phyloP scores from a whole-genome alignment of 2,888 invertebrate species.

The Acronicta alni region DNA sequence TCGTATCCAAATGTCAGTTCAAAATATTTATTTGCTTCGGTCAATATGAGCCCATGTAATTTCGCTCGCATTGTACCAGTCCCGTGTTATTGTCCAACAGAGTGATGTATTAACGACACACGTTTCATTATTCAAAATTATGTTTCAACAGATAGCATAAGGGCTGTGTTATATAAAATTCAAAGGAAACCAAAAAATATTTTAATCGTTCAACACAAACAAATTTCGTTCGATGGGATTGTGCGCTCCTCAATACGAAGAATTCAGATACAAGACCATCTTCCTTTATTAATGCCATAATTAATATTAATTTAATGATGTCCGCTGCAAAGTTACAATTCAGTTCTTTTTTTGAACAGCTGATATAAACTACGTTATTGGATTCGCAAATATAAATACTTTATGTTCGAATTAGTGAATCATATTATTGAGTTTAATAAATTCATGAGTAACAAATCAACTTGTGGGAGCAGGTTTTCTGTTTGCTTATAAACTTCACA shows the following conservation, averaged over 20 bases:
- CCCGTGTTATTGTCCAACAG: slow-evolving; percentile 74
- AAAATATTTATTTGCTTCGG: slow-evolving; percentile 83
- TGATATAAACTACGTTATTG: slow-evolving; percentile 43
- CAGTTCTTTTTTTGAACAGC: slow-evolving; percentile 35
- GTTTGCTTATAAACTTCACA: slow-evolving; percentile 39
- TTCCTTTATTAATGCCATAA: slow-evolving; percentile 48
- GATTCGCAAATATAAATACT: slow-evolving; percentile 36
- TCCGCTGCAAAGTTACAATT: slow-evolving; percentile 41
- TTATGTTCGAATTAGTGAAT: slow-evolving; percentile 45
- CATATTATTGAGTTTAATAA: slow-evolving; percentile 51
- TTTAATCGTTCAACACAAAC: slow-evolving; percentile 44
- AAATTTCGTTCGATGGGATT: slow-evolving; percentile 38
- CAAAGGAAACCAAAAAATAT: slow-evolving; percentile 39
- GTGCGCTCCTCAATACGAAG: slow-evolving; percentile 38
- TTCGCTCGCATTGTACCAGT: slow-evolving; percentile 75
- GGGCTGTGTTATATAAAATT: slow-evolving; percentile 53
- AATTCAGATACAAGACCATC: slow-evolving; percentile 43
- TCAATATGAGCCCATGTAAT: slow-evolving; percentile 79
- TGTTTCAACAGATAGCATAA: slow-evolving; percentile 60
- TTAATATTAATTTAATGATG: slow-evolving; percentile 52
- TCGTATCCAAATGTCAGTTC: slow-evolving; percentile 77
- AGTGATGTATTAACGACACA: slow-evolving; percentile 76
- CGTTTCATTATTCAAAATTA: slow-evolving; percentile 74
- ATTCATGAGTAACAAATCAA: slow-evolving; percentile 42
- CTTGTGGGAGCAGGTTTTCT: slow-evolving; percentile 42